Base-by-base conservation (phyloP, 2,797 vertebrate genomes). In the Aplochiton taeniatus region DNA sequence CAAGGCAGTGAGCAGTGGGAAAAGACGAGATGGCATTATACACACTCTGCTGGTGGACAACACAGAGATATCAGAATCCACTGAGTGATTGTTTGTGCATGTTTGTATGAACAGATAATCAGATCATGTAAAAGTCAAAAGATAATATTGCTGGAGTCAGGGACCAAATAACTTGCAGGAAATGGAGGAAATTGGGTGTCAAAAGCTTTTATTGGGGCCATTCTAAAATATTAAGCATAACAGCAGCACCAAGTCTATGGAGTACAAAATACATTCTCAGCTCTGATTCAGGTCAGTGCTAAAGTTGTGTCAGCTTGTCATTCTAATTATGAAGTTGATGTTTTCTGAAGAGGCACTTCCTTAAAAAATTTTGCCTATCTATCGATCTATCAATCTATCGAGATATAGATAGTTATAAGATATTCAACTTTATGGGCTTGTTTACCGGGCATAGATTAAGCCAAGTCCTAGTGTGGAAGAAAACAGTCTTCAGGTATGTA, bases 1-100 rank as follows among this genome's bases (percentile, higher is more conserved):
- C 84, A 99, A 98, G 79, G 97, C 97, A 0, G 94, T 99, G 80
- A 99, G 97, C 76, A 99, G 98, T 31, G 97, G 98, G 9, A 97
- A 95, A 87, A 91, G 93, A 68, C 93, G 91, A 74, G 97, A 99
- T 63, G 97, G 97, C 42, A 96, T 99, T 86, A 93, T 99, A 74
- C 97, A 99, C 65, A 95, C 93, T 0, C 93, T 99, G 61, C 89
- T 99, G 9, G 94, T 99, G 76, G 95, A 97, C 19, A 91, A 94
- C 63, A 90, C 90, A 56, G 95, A 96, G 86, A 93, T 99, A 53
- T 88, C 95, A 0, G 96, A 97, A 72, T 91, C 87, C 72, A 80
- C 82, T 0, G 93, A 96, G 77, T 97, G 87, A 90, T 31, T n/a
- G 44, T 45, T 44, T 42, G 48, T 48, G 53, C 48, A 46, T 19